Evolutionary conservation across 2,888 invertebrate species (phyloP).

Genomic region (Dasysyrphus tricinctus): DNA sequence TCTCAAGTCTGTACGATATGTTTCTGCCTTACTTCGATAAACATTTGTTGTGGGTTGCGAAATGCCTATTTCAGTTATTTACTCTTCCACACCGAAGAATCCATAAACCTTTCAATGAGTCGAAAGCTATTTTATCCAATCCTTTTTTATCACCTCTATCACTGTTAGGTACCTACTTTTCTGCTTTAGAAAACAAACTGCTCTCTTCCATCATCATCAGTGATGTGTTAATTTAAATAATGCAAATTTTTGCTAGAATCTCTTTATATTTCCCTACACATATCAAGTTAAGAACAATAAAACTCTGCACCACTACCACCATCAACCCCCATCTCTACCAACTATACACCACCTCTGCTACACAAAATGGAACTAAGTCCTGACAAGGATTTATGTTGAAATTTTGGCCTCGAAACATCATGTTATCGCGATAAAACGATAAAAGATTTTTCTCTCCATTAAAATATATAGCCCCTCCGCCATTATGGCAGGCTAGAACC

Average conservation of each 20-base stretch:
- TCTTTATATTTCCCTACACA: neutral
- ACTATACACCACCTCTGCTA: neutral
- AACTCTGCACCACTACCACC: neutral
- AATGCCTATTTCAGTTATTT: slow-evolving; percentile 4
- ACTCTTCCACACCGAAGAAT: neutral
- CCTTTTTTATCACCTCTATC: neutral
- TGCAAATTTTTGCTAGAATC: neutral
- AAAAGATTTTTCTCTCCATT: slow-evolving; percentile 46
- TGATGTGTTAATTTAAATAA: slow-evolving; percentile 27
- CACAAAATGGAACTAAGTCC: slow-evolving; percentile 6
- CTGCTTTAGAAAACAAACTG: slow-evolving; percentile 5
- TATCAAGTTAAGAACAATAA: slow-evolving; percentile 8
- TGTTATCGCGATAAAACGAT: slow-evolving; percentile 56
- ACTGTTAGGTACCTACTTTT: neutral
- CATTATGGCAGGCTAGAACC: slow-evolving; percentile 2
- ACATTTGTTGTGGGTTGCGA: neutral
- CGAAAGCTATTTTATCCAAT: neutral
- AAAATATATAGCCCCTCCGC: slow-evolving; percentile 24
- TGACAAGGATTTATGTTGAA: slow-evolving; percentile 48
- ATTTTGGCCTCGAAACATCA: slow-evolving; percentile 44
- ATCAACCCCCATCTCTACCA: neutral
- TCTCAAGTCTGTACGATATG: too few relatives aligned
- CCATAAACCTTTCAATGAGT: neutral
- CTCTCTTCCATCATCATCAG: neutral
- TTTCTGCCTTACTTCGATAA: too few relatives aligned